These are phyloP conservation scores for Schizaphis graminum DNA, from an alignment of 2,888 invertebrate genomes.

Conservation along the genomic window DNA sequence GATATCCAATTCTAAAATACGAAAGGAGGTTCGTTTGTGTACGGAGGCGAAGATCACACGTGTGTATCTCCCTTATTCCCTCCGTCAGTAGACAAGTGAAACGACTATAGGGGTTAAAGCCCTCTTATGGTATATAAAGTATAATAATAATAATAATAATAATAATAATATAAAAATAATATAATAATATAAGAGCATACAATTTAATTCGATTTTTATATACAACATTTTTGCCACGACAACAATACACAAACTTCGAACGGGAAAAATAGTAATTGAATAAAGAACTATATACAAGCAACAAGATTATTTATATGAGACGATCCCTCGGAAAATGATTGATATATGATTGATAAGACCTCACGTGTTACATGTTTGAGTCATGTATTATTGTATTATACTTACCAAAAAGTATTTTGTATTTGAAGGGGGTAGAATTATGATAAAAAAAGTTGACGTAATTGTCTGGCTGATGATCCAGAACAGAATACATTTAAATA, in stretches of 20 bases:
- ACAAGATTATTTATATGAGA: neutral
- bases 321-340: neutral
- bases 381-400: neutral
- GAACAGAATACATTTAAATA: neutral
- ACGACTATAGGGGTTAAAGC: neutral
- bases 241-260: neutral
- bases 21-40: neutral
- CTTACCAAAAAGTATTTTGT: neutral
- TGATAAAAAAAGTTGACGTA: neutral
- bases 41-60: neutral
- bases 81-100: too few species aligned
- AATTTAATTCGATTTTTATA: neutral
- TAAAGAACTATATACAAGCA: neutral
- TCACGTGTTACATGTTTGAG: neutral
- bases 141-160: neutral
- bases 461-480: neutral
- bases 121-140: neutral
- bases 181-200: neutral
- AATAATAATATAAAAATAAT: neutral
- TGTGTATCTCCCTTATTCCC: too few species aligned
- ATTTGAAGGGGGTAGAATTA: neutral
- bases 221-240: neutral
- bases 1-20: neutral
- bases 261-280: neutral
- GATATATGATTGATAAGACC: neutral